A percentile compares a stretch with the other conserved stretches of the same genome.
phyloP scores from a whole-genome alignment of 2,113 vertebrate species.

The Ceuthmochares aereus region DNA sequence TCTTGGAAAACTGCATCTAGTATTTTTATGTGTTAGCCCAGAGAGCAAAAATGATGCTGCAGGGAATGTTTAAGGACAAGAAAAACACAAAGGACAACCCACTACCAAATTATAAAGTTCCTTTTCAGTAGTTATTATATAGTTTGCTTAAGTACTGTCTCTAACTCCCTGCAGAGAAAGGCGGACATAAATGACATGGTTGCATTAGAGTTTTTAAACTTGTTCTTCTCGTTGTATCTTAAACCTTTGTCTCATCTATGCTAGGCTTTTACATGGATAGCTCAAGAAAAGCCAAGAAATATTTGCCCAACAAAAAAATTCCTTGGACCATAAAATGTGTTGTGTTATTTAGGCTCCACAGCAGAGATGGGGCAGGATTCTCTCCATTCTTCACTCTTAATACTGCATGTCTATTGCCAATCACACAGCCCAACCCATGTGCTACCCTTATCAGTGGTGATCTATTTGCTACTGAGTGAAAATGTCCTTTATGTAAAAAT shows the following conservation, averaged over 20 bases:
- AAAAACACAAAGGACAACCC: neutral
- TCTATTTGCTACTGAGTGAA: neutral
- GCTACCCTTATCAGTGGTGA: neutral
- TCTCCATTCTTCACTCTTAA: neutral
- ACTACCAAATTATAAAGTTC: neutral
- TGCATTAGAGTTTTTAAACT: neutral
- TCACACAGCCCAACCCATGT: neutral
- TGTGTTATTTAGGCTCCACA: neutral
- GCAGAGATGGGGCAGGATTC: neutral
- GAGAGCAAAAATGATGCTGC: neutral
- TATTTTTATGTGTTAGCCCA: neutral
- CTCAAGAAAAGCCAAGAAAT: neutral
- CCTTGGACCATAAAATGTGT: neutral
- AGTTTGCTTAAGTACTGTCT: neutral
- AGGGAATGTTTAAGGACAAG: neutral
- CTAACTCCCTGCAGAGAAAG: neutral
- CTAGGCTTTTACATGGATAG: neutral
- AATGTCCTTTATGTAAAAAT: neutral
- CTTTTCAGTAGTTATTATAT: neutral
- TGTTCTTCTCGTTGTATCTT: neutral
- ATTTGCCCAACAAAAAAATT: neutral
- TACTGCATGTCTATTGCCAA: neutral
- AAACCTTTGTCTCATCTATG: neutral
- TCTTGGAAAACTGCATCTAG: neutral
- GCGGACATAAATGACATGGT: neutral